Base-by-base conservation (phyloP, 2,797 vertebrate genomes). In the Chloroceryle amazona region DNA sequence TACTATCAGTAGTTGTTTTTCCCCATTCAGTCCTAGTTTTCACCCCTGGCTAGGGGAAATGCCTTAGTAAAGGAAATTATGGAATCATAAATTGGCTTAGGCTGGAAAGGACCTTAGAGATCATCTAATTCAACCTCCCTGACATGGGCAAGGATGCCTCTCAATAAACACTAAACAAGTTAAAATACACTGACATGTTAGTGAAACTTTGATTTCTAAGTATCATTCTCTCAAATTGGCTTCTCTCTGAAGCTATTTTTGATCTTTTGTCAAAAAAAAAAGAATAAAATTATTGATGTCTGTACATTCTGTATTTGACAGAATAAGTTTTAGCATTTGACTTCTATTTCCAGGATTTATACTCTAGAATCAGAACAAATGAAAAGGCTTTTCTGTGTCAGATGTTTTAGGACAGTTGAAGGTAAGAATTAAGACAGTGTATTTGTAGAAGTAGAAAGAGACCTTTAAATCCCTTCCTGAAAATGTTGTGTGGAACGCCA, bases 321-420 rank as follows among this genome's bases (percentile, higher is more conserved):
- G 84, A 88, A 13, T 87, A 88, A 68, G 23, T 82, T 78, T 90
- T 61, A 70, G 12, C 61, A 70, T 93, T 96, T 88, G 51, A 68
- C 80, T 95, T 91, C 49, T 62, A 1, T 95, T 96, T 72, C 57
- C 71, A 73, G 51, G 42, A 93, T 95, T 81, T 95, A 60, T 47
- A 60, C 55, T 85, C 41, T 88, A 57, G 33, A 81, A 75, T 85
- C 23, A 66, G 51, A 95, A 75, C 46, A 95, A 93, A 84, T 75
- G 49, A 80, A 90, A 96, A 95, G 47, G 13, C 16, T 86, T 61
- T 86, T 74, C 44, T 72, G 61, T 86, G 31, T 71, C 78, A 85
- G 58, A 72, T 72, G 3, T 63, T 80, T 93, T 44, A 95, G 70
- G 55, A 52, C n/a, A 55, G 25, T 58, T 63, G 35, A 52, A 93